Base-by-base conservation (phyloP, 2,113 vertebrate genomes). In the Gobius niger region DNA sequence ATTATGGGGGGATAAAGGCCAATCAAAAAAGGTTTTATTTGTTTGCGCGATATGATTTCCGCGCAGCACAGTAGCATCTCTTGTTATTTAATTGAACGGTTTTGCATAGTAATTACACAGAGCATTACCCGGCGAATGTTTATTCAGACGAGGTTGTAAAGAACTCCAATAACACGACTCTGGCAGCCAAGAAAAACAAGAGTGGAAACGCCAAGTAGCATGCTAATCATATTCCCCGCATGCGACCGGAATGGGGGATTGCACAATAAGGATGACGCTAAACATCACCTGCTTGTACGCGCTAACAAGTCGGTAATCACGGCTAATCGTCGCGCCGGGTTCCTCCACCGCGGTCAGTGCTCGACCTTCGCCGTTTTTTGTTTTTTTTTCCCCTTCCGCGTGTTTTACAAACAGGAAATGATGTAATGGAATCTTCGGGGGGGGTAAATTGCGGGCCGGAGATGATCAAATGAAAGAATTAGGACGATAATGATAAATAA, bases 381-480 rank as follows among this genome's bases (percentile, higher is more conserved):
- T n/a, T n/a, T n/a, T n/a, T n/a, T n/a, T n/a, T n/a, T 53, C 70
- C 60, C 54, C 24, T n/a, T n/a, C 24, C 24, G 24, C 24, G 66
- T 8, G 1, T 82, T 85, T 84, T 82, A 83, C 81, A 50, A 79
- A 81, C 70, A 80, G 81, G 81, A 88, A 88, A 87, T 87, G 50
- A 88, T 88, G 79, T 70, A 76, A 85, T 74, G 65, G 67, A 80
- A 77, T 59, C 76, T 54, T 68, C 73, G 74, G 24, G 3, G 24
- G 3, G 77, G 15, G 12, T 19, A 88, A 90, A 90, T 81, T 54
- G 65, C 65, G 77, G 76, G 78, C 83, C 69, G 68, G 69, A 82
- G 83, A 87, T 84, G 84, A 92, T 91, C 83, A 92, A 92, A 90
- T 89, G 89, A 93, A 91, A 84, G 77, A 90, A 90, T 93, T 86